Evolutionary conservation across 2,113 vertebrate genomes (phyloP), one percentile per base, ranked within the genome.

Genomic region (Amphiprion percula): DNA sequence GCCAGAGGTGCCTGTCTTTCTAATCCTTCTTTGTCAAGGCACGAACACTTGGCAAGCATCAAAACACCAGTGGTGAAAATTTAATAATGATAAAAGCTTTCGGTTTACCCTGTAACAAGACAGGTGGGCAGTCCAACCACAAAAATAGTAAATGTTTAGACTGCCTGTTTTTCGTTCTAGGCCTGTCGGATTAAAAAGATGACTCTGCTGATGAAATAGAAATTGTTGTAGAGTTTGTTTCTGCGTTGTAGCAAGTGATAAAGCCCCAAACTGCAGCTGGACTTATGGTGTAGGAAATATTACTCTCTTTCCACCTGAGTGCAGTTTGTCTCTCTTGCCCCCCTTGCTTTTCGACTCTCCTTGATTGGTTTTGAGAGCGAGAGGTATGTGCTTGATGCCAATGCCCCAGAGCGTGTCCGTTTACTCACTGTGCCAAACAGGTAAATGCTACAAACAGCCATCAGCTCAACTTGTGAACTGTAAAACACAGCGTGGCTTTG

Each of bases 381-480:
- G 54, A 83, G 73, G 72, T n/a, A 26, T 30, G 16, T 9, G 41
- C 63, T 54, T 71, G 68, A 47, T 79, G 79, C 70, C 77, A 65
- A 37, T 21, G 59, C 53, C 80, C 68, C 41, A 37, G 64, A 85
- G 80, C 60, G 26, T 79, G 84, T 84, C 82, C 28, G 53, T 74
- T 87, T 72, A 81, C 74, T 79, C 61, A 41, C 56, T 21, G 47
- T 77, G 81, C 88, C 77, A 89, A 70, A 79, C 66, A 21, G 75
- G 59, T 80, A 87, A 87, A 89, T 68, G 61, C 39, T 75, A 15
- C 70, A 74, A 74, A 79, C 70, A 77, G 82, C 79, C 59, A 58
- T 74, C 74, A 79, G 72, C 62, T n/a, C 64, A n/a, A 63, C 80
- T 74, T 72, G 83, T 79, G 70, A 86, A 74, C 80, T 82, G 78